Conservation (phyloP, 2,113 vertebrate genomes). For the Gnathonemus echidnorhynchus region DNA sequence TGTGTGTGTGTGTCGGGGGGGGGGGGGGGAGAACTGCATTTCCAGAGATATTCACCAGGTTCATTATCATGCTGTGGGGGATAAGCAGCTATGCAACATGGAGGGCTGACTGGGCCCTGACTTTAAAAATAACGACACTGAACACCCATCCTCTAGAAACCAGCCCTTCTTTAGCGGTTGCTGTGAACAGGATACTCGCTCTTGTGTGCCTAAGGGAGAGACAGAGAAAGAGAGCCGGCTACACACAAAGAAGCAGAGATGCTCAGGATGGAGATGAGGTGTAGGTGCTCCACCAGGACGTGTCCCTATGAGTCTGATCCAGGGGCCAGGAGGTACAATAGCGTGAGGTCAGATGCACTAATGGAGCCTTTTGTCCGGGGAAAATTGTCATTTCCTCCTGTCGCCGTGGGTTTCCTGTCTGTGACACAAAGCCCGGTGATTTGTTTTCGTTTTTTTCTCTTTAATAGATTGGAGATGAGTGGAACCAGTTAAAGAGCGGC, state of each 20-base stretch:
- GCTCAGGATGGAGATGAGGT: not conserved
- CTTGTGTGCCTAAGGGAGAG: not conserved
- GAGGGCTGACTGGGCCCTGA: not conserved
- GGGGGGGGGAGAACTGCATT: not conserved
- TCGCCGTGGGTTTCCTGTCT: constrained; percentile 46
- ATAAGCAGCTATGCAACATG: not conserved
- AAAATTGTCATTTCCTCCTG: constrained; percentile 62
- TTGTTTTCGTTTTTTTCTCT: not conserved
- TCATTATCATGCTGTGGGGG: not conserved
- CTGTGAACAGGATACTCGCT: not conserved
- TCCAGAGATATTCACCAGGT: not conserved
- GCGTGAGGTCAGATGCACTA: constrained; percentile 54
- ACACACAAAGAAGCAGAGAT: not conserved
- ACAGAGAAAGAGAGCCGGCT: not conserved
- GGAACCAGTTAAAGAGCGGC: not conserved
- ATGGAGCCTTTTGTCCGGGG: constrained; percentile 60
- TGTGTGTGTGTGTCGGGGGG: too few relatives aligned
- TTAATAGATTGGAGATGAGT: constrained; percentile 11
- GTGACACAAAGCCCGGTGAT: constrained; percentile 8
- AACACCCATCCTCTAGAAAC: not conserved
- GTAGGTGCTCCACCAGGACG: not conserved
- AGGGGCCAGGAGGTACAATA: constrained; percentile 52
- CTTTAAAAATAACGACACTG: not conserved
- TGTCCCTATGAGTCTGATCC: constrained; percentile 34
- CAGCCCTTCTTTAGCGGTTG: not conserved